Conservation (phyloP, 2,113 vertebrate genomes). For the Embiotoca jacksoni region DNA sequence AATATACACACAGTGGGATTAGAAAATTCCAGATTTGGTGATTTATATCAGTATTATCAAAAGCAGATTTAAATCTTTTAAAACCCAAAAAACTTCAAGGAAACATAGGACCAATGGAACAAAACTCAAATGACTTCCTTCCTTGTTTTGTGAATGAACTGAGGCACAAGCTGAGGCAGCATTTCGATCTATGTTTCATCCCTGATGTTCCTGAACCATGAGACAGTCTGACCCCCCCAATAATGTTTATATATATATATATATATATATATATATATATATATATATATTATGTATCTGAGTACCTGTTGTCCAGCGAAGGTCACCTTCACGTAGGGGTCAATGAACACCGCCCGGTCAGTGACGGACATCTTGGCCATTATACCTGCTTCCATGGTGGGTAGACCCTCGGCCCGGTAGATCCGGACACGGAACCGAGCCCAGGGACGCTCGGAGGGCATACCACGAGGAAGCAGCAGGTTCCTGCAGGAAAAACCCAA, state of each 20-base stretch:
- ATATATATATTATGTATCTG: background rate
- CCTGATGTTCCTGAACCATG: too few species aligned
- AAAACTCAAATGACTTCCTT: too few species aligned
- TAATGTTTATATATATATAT: background rate
- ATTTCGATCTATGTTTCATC: too few species aligned
- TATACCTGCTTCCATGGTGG: constrained; percentile 90
- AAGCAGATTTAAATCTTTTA: too few species aligned
- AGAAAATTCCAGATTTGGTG: too few species aligned
- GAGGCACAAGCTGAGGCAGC: too few species aligned
- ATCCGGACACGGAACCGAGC: constrained; percentile 89
- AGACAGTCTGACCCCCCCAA: background rate
- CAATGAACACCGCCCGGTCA: constrained; percentile 89
- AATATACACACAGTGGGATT: background rate
- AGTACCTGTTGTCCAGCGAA: constrained; percentile 93
- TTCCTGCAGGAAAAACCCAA: constrained; percentile 82
- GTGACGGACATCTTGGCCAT: constrained; percentile 91
- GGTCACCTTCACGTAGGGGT: constrained; percentile 90
- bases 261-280: too few species aligned
- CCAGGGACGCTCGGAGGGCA: constrained; percentile 92
- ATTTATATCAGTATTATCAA: too few species aligned
- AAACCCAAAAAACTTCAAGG: too few species aligned
- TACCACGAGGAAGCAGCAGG: constrained; percentile 90
- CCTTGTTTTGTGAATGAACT: too few species aligned
- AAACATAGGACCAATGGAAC: too few species aligned
- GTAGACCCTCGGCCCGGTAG: constrained; percentile 90